Evolutionary conservation across 2,797 vertebrate genomes (phyloP).

Genomic region (Cuculus canorus): DNA sequence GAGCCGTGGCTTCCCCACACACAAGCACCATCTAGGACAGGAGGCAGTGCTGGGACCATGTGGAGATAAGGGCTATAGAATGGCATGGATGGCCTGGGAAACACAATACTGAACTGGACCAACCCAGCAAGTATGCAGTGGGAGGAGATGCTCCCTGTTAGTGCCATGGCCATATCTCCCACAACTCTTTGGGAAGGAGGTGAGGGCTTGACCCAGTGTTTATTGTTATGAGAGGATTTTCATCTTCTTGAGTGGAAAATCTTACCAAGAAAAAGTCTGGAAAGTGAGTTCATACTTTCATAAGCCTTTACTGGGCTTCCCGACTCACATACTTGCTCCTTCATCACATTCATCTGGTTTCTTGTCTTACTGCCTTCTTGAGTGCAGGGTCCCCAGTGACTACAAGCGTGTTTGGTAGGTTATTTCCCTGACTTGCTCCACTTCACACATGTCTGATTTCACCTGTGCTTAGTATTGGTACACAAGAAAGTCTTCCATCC

Average conservation of each 20-base stretch:
- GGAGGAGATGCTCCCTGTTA: constrained; percentile 22
- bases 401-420: not conserved
- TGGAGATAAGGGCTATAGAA: constrained; percentile 50
- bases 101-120: not conserved
- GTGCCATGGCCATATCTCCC: not conserved
- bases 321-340: not conserved
- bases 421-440: not conserved
- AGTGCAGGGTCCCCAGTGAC: rapidly evolving
- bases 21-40: rapidly evolving
- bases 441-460: not conserved
- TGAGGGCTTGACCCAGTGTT: not conserved
- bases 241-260: not conserved
- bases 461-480: not conserved
- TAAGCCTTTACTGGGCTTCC: not conserved
- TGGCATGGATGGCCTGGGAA: not conserved
- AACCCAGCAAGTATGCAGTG: not conserved
- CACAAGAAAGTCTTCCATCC: not conserved
- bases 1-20: not conserved
- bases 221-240: not conserved
- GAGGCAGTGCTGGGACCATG: rapidly evolving
- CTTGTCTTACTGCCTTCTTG: not conserved
- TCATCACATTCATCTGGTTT: not conserved
- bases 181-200: not conserved
- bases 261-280: not conserved
- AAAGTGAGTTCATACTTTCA: not conserved